Evolutionary conservation across 2,888 invertebrate species (phyloP).

Genomic region (Lycaena phlaeas): DNA sequence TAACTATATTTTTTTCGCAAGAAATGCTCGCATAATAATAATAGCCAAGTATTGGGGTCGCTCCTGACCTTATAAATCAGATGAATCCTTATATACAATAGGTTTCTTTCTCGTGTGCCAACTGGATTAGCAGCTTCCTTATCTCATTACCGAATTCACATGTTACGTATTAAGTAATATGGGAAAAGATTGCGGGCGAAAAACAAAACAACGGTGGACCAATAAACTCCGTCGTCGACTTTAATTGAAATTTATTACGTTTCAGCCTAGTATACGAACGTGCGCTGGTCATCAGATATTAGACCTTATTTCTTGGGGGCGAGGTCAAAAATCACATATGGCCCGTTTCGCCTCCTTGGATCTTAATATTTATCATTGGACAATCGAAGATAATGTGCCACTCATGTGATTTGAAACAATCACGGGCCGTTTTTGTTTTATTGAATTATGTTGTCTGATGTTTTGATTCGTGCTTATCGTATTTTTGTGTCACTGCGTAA

Average conservation of each 20-base stretch:
- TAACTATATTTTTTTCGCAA: no score
- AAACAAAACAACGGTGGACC: slow-evolving; percentile 45
- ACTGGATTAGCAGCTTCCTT: no score
- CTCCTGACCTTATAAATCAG: no score
- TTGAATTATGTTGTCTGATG: slow-evolving; percentile 44
- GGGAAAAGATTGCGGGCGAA: slow-evolving; percentile 23
- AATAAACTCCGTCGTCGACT: slow-evolving; percentile 53
- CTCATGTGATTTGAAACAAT: slow-evolving; percentile 67
- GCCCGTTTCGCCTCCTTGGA: slow-evolving; percentile 27
- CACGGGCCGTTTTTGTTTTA: slow-evolving; percentile 50
- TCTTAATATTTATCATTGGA: slow-evolving; percentile 46
- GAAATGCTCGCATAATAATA: no score
- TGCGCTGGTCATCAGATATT: no score
- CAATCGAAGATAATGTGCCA: slow-evolving; percentile 67
- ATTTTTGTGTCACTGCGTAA: no score
- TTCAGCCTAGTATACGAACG: slow-evolving; percentile 43
- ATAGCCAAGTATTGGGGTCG: no score
- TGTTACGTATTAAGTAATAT: slow-evolving; percentile 6
- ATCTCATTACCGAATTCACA: no score
- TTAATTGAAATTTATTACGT: slow-evolving; percentile 70
- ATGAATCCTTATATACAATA: no score
- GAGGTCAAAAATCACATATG: slow-evolving; percentile 24
- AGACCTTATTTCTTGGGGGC: slow-evolving; percentile 24
- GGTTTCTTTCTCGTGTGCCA: no score
- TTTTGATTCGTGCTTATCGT: slow-evolving; percentile 15